Base-by-base conservation (phyloP, 1,140 invertebrate species). In the Drosophila aff. region DNA sequence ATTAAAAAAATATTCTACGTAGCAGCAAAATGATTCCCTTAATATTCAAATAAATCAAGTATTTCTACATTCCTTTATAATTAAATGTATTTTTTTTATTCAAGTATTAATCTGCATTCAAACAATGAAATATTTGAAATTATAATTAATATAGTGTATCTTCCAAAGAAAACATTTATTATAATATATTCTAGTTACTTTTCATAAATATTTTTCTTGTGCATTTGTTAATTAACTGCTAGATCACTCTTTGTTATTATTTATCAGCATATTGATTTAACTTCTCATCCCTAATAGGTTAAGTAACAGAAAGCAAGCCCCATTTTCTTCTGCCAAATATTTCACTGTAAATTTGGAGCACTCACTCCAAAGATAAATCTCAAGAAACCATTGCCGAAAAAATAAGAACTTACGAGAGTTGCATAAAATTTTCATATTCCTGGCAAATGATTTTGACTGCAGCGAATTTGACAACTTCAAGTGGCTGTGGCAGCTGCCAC, bases 391-490 rank as follows among this genome's bases (percentile, higher is more conserved):
- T 59, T 38, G 16, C 23, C 40, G 1, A 63, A 31, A 52, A 36
- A n/a, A 47, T 40, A 33, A 18, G 38, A 50, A 68, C 66, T 71
- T 23, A 38, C 40, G 40, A 71, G 38, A 55, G 40, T 63, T 83
- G 77, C 57, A 89, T 55, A 53, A 58, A 60, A 87, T 81, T 77
- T 80, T 66, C 73, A 89, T 83, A 87, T 83, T 89, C 58, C 73
- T 81, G 62, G 68, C 69, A 89, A 83, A 80, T 81, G 73, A 89
- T 89, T 74, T 89, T 59, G 72, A 83, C 80, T 87, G 80, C 83
- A 73, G 58, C 64, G 79, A 83, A 89, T 86, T 83, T 87, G 83
- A 87, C 80, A 83, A 83, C 73, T 87, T 87, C 84, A 87, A 87
- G 81, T 83, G 83, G 80, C 76, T 77, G 67, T 69, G 76, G 83